A percentile compares a stretch with the other conserved stretches of the same genome.
Conservation (phyloP, 2,797 vertebrate genomes). For the Melanogrammus aeglefinus region DNA sequence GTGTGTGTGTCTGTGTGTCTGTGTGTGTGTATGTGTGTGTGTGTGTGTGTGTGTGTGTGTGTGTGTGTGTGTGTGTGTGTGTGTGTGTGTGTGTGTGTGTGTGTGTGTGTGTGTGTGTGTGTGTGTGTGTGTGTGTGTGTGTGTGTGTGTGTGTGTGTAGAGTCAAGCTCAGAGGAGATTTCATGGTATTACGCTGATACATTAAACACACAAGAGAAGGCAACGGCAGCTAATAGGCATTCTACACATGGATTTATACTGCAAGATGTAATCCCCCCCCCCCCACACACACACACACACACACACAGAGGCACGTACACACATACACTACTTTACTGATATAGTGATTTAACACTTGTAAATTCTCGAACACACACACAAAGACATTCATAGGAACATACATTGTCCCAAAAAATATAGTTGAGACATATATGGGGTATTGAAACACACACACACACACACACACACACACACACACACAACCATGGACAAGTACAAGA, state of each 20-base stretch:
- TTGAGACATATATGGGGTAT: background rate
- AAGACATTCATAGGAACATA: background rate
- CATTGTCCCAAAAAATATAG: background rate
- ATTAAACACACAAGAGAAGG: slow-evolving; percentile 52
- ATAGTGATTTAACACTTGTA: background rate
- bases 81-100: slow-evolving; percentile 17
- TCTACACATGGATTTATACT: slow-evolving; percentile 59
- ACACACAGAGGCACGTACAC: background rate
- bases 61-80: slow-evolving; percentile 13
- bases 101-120: slow-evolving; percentile 17
- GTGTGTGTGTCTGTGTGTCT: slow-evolving; percentile 17
- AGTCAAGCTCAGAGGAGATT: slow-evolving; percentile 45
- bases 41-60: slow-evolving; percentile 19
- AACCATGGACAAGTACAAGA: slow-evolving; percentile 11
- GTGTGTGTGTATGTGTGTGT: slow-evolving; percentile 12
- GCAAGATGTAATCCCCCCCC: slow-evolving; percentile 46
- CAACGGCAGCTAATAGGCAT: slow-evolving; percentile 60
- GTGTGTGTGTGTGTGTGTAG: slow-evolving; percentile 12
- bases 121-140: slow-evolving; percentile 16
- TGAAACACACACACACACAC: slow-evolving; percentile 13
- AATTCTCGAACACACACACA: slow-evolving; percentile 5
- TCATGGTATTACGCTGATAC: slow-evolving; percentile 50
- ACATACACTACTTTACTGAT: background rate
- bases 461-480: slow-evolving; percentile 14
- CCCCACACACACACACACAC: slow-evolving; percentile 31